Evolutionary conservation across 2,888 invertebrate species (phyloP), one percentile per base, ranked within the genome.

Genomic region (Meteorus colon): DNA sequence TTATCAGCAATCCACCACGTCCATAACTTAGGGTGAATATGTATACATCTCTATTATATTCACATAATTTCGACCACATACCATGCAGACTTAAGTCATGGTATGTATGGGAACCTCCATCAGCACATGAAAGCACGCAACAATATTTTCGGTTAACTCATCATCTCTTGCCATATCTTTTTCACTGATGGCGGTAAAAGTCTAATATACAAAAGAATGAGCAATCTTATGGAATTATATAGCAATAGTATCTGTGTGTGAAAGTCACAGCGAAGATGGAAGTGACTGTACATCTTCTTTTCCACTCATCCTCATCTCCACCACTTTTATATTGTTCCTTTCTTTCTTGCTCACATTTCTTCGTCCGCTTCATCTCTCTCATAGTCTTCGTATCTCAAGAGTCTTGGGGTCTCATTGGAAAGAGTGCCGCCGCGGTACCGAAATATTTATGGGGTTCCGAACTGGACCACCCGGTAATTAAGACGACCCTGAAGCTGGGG

Each of bases 381-480:
- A 4, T 12, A 41, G 41, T 41, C 12, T 16, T 60, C 14, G 41
- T 71, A 24, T 71, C 71, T 41, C 60, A 16, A n/a, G 59, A 69
- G 69, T 59, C 37, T 55, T 62, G 62, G 71, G 71, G 71, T 71
- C 71, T 71, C 62, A 60, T 41, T 48, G 72, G 63, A 72, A 63
- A 72, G 72, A 85, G 84, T 84, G 85, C 85, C 85, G 85, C 84
- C 82, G 73, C 66, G 55, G 19, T 55, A 78, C 80, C 77, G 80
- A 83, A 85, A 86, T 86, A 86, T 86, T 86, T 86, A 86, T 86
- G 85, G 86, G 85, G 84, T 86, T 86, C 81, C 84, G 84, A 86
- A 85, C 83, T 86, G 85, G 86, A 86, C 86, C 86, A 86, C 86
- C 86, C 86, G 86, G 85, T 86, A 86, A 86, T 86, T 86, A 86